Conservation (phyloP, 2,888 invertebrate species). For the Pseudococcus longispinus region DNA sequence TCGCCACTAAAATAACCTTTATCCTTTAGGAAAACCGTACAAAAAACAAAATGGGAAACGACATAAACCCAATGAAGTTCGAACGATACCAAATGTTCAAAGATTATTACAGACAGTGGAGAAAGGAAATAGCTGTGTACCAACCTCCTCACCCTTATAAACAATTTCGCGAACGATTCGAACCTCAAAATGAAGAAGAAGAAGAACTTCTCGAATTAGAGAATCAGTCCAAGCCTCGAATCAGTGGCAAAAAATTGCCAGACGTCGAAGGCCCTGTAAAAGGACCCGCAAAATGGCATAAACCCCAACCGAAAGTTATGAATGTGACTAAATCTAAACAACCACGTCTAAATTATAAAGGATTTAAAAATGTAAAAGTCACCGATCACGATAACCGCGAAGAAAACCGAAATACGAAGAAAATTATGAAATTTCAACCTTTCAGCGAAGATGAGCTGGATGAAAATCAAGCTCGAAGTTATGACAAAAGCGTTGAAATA, state of each 20-base stretch:
- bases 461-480: not conserved
- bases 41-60: not conserved
- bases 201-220: not conserved
- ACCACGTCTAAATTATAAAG: not conserved
- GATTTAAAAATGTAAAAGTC: not conserved
- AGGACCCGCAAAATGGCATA: not conserved
- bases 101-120: slow-evolving; percentile 58
- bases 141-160: slow-evolving; percentile 63
- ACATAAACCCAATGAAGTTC: slow-evolving; percentile 17
- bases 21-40: slow-evolving; percentile 47
- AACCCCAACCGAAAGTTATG: not conserved
- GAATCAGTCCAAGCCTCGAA: not conserved
- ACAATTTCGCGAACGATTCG: slow-evolving; percentile 60
- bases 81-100: slow-evolving; percentile 58
- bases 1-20: not conserved
- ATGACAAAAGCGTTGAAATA: not conserved
- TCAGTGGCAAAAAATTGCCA: not conserved
- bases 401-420: not conserved
- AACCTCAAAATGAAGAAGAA: slow-evolving; percentile 4
- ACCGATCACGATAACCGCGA: not conserved
- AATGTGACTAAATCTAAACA: not conserved
- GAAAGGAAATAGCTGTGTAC: slow-evolving; percentile 61
- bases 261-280: not conserved
- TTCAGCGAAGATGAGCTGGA: not conserved
- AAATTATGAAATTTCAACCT: not conserved